Conservation (phyloP, 2,888 invertebrate species). For the Meiosimyza platycephala region DNA sequence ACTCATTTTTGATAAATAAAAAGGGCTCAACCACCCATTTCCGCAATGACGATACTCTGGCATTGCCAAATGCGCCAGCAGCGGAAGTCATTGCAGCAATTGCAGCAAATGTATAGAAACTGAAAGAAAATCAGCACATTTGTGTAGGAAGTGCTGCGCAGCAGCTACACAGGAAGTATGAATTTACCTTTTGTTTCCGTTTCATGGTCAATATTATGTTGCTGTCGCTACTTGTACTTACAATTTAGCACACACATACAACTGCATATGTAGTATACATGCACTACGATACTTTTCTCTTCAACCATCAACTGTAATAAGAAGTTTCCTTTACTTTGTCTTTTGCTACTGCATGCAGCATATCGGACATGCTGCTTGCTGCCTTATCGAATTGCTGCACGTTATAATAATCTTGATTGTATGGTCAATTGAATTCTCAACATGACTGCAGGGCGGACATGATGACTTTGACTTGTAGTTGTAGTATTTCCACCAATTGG, state of each 20-base stretch:
- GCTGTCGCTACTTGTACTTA: background rate
- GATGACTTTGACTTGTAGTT: slow-evolving; percentile 15
- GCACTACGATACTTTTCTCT: background rate
- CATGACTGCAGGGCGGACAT: slow-evolving; percentile 56
- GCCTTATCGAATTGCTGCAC: slow-evolving; percentile 37
- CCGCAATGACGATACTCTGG: background rate
- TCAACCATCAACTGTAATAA: background rate
- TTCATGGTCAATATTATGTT: slow-evolving; percentile 40
- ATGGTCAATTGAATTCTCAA: slow-evolving; percentile 64
- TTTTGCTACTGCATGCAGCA: background rate
- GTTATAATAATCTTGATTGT: slow-evolving; percentile 63
- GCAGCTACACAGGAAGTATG: slow-evolving; percentile 34
- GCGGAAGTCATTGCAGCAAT: slow-evolving; percentile 21
- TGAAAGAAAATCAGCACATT: background rate
- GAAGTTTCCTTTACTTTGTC: background rate
- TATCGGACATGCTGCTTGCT: slow-evolving; percentile 14
- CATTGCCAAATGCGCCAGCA: background rate
- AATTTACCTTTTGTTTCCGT: slow-evolving; percentile 47
- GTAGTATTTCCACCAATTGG: background rate
- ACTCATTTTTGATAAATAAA: slow-evolving; percentile 24
- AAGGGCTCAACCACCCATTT: background rate
- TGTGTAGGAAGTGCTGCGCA: background rate
- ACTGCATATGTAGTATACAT: background rate
- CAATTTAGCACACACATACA: background rate
- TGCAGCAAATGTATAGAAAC: background rate